Base-by-base conservation (phyloP, 2,113 vertebrate species). In the Sakesphorus luctuosus region DNA sequence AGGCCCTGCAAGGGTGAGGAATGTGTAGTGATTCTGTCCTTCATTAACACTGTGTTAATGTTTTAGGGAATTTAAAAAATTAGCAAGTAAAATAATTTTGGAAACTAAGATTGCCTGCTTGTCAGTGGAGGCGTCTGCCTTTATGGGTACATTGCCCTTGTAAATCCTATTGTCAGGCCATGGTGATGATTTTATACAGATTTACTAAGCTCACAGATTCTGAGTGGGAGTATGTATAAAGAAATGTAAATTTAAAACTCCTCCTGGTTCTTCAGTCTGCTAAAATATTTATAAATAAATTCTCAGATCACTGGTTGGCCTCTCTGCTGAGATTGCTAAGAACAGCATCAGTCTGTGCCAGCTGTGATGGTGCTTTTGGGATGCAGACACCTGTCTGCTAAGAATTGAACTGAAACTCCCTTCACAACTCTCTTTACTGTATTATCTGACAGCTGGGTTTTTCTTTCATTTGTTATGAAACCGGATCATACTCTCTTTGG, bases 231-330 rank as follows among this genome's bases (percentile, higher is more conserved):
- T 94, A 91, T 88, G 81, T 89, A 97, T 94, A 95, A 95, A 96
- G 94, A 93, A 97, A 95, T 96, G 90, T 95, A 96, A 97, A 97
- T 95, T 94, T 96, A 83, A 96, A 96, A 96, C 89, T 96, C 96
- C 86, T 97, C 90, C 80, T 95, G 92, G 76, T 95, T 96, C 90
- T 95, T 95, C 89, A 95, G 94, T 95, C 89, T 96, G 96, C 91
- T 96, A 96, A 97, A 96, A 97, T 97, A 96, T 96, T 96, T 96
- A 96, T 97, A 96, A 97, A 97, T 96, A 95, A 96, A 93, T 82
- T 93, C 90, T 89, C 92, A 67, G 86, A 89, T 96, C 72, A 75
- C 84, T 89, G 49, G 87, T 94, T 89, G 84, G 79, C 88, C 85
- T 80, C 91, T 92, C 87, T 85, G 62, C 82, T 80, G 92, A 81